Evolutionary conservation across 2,888 invertebrate species (phyloP).

Genomic region (Beris chalybata): DNA sequence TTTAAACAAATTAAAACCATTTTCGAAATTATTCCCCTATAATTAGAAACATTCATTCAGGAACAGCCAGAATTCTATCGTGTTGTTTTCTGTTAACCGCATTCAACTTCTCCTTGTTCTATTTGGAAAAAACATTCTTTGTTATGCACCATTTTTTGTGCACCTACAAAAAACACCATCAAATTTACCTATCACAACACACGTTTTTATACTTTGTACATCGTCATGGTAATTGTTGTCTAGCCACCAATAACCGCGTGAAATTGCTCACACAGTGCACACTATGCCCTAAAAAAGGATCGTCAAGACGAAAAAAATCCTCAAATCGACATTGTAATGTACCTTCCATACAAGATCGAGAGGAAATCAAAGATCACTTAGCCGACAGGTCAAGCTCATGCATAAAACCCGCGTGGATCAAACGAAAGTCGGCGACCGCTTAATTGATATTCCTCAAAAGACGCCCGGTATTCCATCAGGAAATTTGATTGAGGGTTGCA

Average conservation of each 20-base stretch:
- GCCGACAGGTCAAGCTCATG: not conserved
- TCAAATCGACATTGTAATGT: not conserved
- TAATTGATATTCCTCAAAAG: not conserved
- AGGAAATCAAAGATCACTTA: constrained; percentile 7
- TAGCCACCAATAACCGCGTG: constrained; percentile 19
- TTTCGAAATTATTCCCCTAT: not conserved
- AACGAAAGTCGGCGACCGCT: too few species aligned
- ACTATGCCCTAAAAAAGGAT: too few species aligned
- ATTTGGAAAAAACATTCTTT: constrained; percentile 3
- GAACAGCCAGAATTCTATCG: constrained; percentile 14
- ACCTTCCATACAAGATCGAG: not conserved
- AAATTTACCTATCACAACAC: constrained; percentile 19
- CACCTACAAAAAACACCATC: not conserved
- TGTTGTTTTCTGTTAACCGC: constrained; percentile 1
- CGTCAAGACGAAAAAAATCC: too few species aligned
- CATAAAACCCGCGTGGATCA: not conserved
- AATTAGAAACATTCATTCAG: constrained; percentile 17
- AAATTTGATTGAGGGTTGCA: constrained; percentile 7
- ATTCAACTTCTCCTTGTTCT: not conserved
- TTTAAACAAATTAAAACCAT: too few species aligned
- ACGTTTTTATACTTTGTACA: constrained; percentile 2
- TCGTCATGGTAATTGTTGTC: constrained; percentile 30
- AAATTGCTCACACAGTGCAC: constrained; percentile 6
- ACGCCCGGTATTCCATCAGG: not conserved
- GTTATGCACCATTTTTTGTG: constrained; percentile 3